These are phyloP conservation scores for Ceratina japonica DNA, from an alignment of 1,140 invertebrate genomes.

Conservation along the genomic window DNA sequence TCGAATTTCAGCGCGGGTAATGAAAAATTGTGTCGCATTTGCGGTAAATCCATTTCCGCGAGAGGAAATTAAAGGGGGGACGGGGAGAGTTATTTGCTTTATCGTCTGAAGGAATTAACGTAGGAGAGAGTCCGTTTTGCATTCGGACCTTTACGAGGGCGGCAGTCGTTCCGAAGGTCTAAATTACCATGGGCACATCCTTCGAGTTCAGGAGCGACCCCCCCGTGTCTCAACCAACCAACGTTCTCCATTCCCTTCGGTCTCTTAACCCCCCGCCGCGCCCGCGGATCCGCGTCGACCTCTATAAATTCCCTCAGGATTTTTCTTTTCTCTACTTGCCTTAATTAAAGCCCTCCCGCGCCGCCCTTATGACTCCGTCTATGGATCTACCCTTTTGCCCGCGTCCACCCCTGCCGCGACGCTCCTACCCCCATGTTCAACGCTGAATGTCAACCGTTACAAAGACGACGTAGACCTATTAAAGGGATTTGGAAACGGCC, in stretches of 20 bases:
- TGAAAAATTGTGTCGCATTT: not conserved
- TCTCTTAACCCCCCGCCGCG: slow-evolving; percentile 55
- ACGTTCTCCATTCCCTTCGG: slow-evolving; percentile 58
- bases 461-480: slow-evolving; percentile 25
- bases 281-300: slow-evolving; percentile 60
- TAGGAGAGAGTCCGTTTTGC: slow-evolving; percentile 63
- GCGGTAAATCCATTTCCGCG: not conserved
- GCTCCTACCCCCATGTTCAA: slow-evolving; percentile 46
- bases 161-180: slow-evolving; percentile 67
- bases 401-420: slow-evolving; percentile 47
- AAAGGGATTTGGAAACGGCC: slow-evolving; percentile 40
- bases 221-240: slow-evolving; percentile 47
- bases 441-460: slow-evolving; percentile 44
- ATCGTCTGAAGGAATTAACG: slow-evolving; percentile 70
- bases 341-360: slow-evolving; percentile 76
- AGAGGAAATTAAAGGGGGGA: not conserved
- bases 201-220: slow-evolving; percentile 65
- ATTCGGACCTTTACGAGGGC: slow-evolving; percentile 68
- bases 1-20: too few relatives aligned
- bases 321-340: slow-evolving; percentile 78
- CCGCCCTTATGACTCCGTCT: slow-evolving; percentile 65
- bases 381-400: slow-evolving; percentile 61
- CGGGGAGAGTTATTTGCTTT: slow-evolving; percentile 50
- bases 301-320: slow-evolving; percentile 78
- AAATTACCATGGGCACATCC: slow-evolving; percentile 67